Conservation (phyloP, 2,113 vertebrate genomes). For the Hydropotes inermis region DNA sequence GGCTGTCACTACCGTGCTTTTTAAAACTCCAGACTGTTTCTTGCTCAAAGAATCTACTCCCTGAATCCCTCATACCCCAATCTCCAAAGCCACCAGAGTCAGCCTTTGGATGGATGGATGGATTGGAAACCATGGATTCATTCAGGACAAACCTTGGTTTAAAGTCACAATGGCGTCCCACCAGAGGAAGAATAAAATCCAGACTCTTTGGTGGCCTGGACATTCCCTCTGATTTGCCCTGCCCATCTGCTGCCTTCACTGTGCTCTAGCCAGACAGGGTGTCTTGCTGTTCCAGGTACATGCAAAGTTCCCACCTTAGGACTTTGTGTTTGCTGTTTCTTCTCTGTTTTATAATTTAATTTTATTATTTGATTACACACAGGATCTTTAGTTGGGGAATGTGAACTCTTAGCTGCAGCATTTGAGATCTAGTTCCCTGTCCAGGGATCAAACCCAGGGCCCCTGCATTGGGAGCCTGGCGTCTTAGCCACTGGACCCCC, state of each 20-base stretch:
- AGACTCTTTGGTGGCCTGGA: background rate
- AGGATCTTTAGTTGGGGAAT: background rate
- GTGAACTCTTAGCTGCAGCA: background rate
- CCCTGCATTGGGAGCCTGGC: background rate
- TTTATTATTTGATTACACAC: background rate
- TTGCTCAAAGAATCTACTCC: background rate
- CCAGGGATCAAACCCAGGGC: background rate
- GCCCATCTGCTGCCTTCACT: background rate
- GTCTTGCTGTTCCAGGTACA: background rate
- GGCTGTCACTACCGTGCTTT: rapidly evolving
- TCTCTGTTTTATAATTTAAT: background rate
- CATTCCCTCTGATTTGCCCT: rapidly evolving
- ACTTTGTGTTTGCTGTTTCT: background rate
- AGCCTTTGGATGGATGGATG: background rate
- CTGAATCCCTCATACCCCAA: background rate
- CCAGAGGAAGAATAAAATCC: background rate
- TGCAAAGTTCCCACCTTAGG: background rate
- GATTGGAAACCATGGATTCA: background rate
- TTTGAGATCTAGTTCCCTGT: background rate
- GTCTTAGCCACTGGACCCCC: background rate
- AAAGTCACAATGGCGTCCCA: background rate
- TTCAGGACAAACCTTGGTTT: background rate
- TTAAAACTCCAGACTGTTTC: background rate
- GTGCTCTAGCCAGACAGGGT: background rate
- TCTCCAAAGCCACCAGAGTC: background rate